A percentile compares a stretch with the other conserved stretches of the same genome.
Evolutionary conservation across 2,113 vertebrate genomes (phyloP).

Genomic region (Motacilla alba): DNA sequence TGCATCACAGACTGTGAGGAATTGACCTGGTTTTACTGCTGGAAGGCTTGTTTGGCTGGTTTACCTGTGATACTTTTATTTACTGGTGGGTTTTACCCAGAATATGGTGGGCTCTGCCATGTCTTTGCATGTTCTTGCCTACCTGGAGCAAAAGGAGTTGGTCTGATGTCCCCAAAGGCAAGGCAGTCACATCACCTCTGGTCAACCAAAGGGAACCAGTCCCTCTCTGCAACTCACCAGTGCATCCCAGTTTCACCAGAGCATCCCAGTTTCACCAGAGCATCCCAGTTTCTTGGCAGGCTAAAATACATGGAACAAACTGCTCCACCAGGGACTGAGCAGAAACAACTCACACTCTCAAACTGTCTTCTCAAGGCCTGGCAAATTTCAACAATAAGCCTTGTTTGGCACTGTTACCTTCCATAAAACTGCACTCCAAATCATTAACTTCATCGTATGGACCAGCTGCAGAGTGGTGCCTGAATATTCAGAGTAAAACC

Average conservation of each 20-base stretch:
- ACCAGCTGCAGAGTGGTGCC: not conserved
- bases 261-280: rapidly evolving
- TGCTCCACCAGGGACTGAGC: not conserved
- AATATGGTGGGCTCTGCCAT: not conserved
- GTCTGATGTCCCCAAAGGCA: not conserved
- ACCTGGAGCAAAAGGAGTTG: not conserved
- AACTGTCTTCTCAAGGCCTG: not conserved
- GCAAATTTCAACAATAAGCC: not conserved
- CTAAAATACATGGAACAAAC: not conserved
- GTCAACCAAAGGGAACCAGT: not conserved
- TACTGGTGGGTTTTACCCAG: not conserved
- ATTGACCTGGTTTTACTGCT: not conserved
- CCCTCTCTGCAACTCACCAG: rapidly evolving
- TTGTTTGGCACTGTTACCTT: not conserved
- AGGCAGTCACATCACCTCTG: not conserved
- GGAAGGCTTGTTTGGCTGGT: not conserved
- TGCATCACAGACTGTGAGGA: not conserved
- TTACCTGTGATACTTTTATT: not conserved
- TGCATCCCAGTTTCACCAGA: rapidly evolving
- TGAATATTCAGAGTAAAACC: not conserved
- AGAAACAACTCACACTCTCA: not conserved
- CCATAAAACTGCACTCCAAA: not conserved
- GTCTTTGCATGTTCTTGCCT: not conserved
- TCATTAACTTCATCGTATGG: not conserved
- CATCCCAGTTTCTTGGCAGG: not conserved